These are phyloP conservation scores for Urosaurus nigricauda DNA, from an alignment of 2,797 vertebrate genomes.

Conservation along the genomic window DNA sequence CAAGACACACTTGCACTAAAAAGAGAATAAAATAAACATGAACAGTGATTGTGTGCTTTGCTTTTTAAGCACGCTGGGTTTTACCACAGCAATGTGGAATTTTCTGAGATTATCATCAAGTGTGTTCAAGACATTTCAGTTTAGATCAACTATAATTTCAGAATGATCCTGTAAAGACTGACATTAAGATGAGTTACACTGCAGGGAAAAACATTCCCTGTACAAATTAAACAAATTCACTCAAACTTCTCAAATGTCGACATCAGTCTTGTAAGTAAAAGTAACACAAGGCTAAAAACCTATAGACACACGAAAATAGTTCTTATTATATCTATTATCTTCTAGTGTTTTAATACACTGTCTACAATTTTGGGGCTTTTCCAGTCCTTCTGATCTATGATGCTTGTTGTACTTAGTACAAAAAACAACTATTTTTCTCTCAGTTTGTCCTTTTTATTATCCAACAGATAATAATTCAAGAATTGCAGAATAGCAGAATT, in stretches of 20 bases:
- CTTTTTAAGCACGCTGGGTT: not conserved
- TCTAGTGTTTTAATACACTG: not conserved
- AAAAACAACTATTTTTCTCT: constrained; percentile 4
- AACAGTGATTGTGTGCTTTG: not conserved
- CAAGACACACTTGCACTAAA: not conserved
- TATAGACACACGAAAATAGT: not conserved
- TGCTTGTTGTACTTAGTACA: not conserved
- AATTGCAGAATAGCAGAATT: constrained; percentile 16
- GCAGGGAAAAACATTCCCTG: not conserved
- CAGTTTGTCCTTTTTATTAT: not conserved
- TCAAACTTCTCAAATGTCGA: constrained; percentile 3
- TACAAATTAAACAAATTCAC: constrained; percentile 22
- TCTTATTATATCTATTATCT: not conserved
- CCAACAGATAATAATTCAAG: not conserved
- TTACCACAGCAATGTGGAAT: not conserved
- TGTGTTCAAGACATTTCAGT: not conserved
- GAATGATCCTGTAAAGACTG: not conserved
- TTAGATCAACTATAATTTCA: constrained; percentile 10
- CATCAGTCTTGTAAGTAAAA: not conserved
- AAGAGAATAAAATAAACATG: not conserved
- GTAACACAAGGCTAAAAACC: constrained; percentile 15
- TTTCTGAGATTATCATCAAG: constrained; percentile 26
- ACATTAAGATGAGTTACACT: not conserved
- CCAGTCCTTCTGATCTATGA: not conserved
- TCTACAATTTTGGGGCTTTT: not conserved